Base-by-base conservation (phyloP, 1,140 invertebrate genomes). In the Drosophila parabipectinata region DNA sequence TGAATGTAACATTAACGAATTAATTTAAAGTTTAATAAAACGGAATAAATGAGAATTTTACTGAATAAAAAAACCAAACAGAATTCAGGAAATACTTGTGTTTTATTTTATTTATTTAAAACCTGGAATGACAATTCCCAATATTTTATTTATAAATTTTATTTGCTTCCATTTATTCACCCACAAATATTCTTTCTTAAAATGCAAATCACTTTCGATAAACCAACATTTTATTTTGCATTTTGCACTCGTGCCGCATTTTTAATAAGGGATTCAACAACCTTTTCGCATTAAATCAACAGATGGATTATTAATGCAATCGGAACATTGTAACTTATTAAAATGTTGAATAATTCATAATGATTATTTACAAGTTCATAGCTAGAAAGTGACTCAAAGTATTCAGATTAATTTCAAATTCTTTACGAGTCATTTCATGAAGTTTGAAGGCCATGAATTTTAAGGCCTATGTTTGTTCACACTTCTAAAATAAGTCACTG, bases 1-100 rank as follows among this genome's bases (percentile, higher is more conserved):
- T 87, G 82, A 87, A 87, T 88, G 82, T 87, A 87, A 87, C 82
- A 87, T 87, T 87, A 88, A 87, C 82, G 82, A 87, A 87, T 85
- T 87, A 87, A 85, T 81, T 85, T 85, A 85, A 85, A 85, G 78
- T 85, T 82, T 79, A 79, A 88, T 79, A 77, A 88, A 88, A 62
- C 58, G 59, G 72, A 85, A 88, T 88, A 69, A 69, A 88, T 79
- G 79, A 87, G 63, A 88, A 88, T 88, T 87, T 87, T 88, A 87
- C 83, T 83, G 79, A 88, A 88, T 83, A 88, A 87, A 85, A 58
- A 24, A 45, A 62, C 41, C 55, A 72, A 67, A 32, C 66, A 34
- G 28, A 69, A 54, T 59, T 9, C 30, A 48, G 21, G 9, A 51
- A 47, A 30, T 52, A 37, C 7, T 18, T 5, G 41, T 18, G 41